Evolutionary conservation across 2,797 vertebrate genomes (phyloP), one percentile per base, ranked within the genome.

Genomic region (Poecilia gillii): DNA sequence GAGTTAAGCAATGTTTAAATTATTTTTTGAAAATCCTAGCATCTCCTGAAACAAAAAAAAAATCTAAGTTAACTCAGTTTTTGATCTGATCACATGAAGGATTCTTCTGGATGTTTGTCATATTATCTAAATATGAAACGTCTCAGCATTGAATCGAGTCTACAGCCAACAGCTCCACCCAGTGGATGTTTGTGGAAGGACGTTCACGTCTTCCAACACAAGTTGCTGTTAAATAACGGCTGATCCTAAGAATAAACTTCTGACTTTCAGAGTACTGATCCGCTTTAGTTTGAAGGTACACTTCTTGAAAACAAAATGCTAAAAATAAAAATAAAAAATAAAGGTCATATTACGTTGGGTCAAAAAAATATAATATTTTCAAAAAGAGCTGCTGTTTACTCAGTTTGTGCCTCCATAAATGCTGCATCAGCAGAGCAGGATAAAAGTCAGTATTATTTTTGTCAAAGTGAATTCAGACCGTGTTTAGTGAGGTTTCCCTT

Each of bases 401-500:
- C 0, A 16, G 39, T 23, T 41, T 68, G 36, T 68, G 36, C 18
- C 36, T 20, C 6, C 3, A 25, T 41, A 41, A 39, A 41, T 41
- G 8, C 20, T 39, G 36, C 11, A 41, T 25, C 3, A 43, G 25
- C n/a, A 33, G 45, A 49, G 36, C 57, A 62, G n/a, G 28, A n/a
- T 43, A 70, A 43, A 70, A 70, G 7, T 45, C 28, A 25, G 59
- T 41, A 53, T 71, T 57, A 43, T 43, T n/a, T 43, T 45, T 70
- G 66, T 28, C 31, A 31, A 18, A 49, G 49, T 25, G 11, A 51
- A 23, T 41, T 33, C 18, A 11, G 20, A 66, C 43, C 12, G 18
- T 23, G 13, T 41, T 23, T 12, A 41, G 8, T 64, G 2, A n/a
- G 75, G 74, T 28, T 57, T 25, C 49, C 79, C 98, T 97, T 95